Evolutionary conservation across 2,113 vertebrate species (phyloP).

Genomic region (Paracanthobrama guichenoti): DNA sequence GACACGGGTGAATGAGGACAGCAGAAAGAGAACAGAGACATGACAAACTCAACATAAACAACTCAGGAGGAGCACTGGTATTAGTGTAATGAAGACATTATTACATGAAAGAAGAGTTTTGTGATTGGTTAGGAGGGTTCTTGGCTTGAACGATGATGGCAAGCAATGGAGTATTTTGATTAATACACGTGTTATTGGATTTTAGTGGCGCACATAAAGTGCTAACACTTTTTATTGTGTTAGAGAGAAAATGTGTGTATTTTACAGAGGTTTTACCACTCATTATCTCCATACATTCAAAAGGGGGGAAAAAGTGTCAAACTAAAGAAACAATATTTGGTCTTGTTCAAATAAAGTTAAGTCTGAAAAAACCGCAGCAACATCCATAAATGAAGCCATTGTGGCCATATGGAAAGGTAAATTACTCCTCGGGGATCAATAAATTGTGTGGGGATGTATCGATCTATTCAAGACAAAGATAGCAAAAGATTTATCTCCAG

Average conservation of each 20-base stretch:
- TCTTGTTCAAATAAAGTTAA: slow-evolving; percentile 7
- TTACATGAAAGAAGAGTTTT: slow-evolving; percentile 54
- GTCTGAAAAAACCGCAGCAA: background rate
- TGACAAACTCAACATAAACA: slow-evolving; percentile 55
- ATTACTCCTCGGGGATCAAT: background rate
- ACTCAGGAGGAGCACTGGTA: slow-evolving; percentile 47
- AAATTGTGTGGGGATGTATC: background rate
- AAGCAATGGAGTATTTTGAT: slow-evolving; percentile 22
- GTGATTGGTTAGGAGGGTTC: slow-evolving; percentile 34
- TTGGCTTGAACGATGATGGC: background rate
- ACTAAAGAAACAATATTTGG: background rate
- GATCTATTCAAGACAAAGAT: background rate
- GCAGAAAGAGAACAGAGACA: slow-evolving; percentile 58
- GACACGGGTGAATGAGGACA: slow-evolving; percentile 70
- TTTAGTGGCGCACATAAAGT: background rate
- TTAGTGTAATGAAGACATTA: slow-evolving; percentile 52
- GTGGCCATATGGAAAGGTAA: background rate
- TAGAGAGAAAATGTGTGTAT: background rate
- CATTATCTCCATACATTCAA: background rate
- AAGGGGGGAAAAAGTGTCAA: too few relatives aligned
- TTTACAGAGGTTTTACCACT: background rate
- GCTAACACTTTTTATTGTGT: background rate
- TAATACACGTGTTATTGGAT: slow-evolving; percentile 30
- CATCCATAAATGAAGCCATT: background rate
- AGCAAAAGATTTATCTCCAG: slow-evolving; percentile 1